phyloP scores from a whole-genome alignment of 2,888 invertebrate species.

The Mimumesa dahlbomi region DNA sequence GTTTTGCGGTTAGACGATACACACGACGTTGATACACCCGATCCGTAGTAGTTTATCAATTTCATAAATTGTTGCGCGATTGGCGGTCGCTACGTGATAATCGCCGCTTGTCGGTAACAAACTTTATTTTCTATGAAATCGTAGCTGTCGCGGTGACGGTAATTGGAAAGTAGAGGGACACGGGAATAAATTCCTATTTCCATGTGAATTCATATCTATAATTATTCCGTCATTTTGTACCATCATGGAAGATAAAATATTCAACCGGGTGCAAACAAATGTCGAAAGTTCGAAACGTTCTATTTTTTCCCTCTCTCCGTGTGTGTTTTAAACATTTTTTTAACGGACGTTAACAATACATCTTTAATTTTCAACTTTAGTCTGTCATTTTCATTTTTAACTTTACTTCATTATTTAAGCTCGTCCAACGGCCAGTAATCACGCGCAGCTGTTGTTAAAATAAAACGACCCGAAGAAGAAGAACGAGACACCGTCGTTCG shows the following conservation, averaged over 20 bases:
- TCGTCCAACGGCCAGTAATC: too few relatives aligned
- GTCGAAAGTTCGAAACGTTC: too few relatives aligned
- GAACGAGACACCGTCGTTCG: too few relatives aligned
- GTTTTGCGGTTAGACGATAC: constrained; percentile 39
- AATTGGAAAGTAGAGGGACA: constrained; percentile 25
- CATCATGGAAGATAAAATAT: neutral
- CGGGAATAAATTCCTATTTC: constrained; percentile 9
- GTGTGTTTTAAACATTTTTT: too few relatives aligned
- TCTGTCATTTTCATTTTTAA: too few relatives aligned
- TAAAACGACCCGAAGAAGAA: too few relatives aligned
- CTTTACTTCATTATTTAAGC: too few relatives aligned
- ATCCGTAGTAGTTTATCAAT: constrained; percentile 47
- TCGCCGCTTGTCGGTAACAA: constrained; percentile 13
- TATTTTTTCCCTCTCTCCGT: too few relatives aligned
- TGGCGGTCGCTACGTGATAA: constrained; percentile 12
- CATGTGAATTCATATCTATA: neutral
- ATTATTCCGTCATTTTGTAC: neutral
- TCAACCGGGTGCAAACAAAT: neutral
- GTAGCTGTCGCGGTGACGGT: constrained; percentile 12
- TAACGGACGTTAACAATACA: too few relatives aligned
- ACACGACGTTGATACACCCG: constrained; percentile 6
- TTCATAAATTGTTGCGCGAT: constrained; percentile 48
- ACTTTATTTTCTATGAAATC: constrained; percentile 13
- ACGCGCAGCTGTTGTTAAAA: too few relatives aligned
- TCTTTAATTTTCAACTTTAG: too few relatives aligned